Conservation (phyloP, 2,888 invertebrate genomes). For the Andricus quercusramuli region DNA sequence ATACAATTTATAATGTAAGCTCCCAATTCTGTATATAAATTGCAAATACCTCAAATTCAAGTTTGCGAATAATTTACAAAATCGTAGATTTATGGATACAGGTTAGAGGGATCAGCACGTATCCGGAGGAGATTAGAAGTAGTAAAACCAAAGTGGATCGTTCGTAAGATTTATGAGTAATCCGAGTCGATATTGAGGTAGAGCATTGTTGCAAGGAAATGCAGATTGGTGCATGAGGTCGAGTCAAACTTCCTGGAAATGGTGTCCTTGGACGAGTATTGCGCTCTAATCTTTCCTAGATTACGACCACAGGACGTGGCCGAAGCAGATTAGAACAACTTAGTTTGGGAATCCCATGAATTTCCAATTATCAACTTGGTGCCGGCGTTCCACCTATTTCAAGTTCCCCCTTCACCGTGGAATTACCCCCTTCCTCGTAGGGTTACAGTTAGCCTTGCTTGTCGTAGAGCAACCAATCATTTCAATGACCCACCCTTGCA, state of each 20-base stretch:
- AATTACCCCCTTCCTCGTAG: constrained; percentile 46
- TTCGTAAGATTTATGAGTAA: constrained; percentile 33
- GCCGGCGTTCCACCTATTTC: constrained; percentile 63
- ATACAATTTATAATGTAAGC: too few relatives aligned
- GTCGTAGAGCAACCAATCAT: constrained; percentile 55
- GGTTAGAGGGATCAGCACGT: background rate
- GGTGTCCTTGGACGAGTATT: constrained; percentile 12
- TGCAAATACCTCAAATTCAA: too few relatives aligned
- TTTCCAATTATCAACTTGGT: constrained; percentile 73
- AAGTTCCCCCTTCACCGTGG: constrained; percentile 50
- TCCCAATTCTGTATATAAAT: too few relatives aligned
- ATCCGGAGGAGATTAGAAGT: background rate
- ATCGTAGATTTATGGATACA: constrained; percentile 17
- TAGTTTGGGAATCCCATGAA: constrained; percentile 73
- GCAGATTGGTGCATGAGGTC: constrained; percentile 35
- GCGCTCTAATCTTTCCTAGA: constrained; percentile 54
- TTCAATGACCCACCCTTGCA: constrained; percentile 46
- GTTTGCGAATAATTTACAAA: background rate
- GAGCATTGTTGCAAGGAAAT: constrained; percentile 38
- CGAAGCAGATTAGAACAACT: constrained; percentile 69
- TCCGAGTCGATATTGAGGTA: constrained; percentile 19
- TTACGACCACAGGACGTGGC: constrained; percentile 57
- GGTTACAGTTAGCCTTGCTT: constrained; percentile 43
- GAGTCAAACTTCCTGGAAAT: constrained; percentile 32
- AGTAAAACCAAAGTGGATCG: constrained; percentile 19